These are phyloP conservation scores for Platypus cylindrus DNA, from an alignment of 2,888 invertebrate species.

Conservation along the genomic window DNA sequence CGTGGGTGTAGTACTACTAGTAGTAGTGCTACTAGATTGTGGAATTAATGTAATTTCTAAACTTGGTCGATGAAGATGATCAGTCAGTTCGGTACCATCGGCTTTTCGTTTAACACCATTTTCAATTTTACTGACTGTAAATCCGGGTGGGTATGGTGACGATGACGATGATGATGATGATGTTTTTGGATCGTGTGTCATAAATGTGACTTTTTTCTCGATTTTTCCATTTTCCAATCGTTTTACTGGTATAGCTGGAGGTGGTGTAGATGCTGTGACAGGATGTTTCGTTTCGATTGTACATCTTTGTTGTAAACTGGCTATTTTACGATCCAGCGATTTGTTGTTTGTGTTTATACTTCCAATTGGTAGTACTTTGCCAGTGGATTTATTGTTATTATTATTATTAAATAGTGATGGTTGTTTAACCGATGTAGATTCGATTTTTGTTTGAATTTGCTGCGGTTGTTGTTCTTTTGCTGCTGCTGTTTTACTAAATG, in stretches of 20 bases:
- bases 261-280: no score
- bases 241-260: conserved; percentile 7
- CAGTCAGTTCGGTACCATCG: conserved; percentile 19
- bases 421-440: no score
- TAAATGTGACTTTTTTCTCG: conserved; percentile 18
- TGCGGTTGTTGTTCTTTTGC: no score
- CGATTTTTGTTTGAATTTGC: conserved; percentile 17
- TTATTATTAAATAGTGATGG: no score
- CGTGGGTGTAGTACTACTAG: conserved; percentile 9
- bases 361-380: conserved; percentile 15
- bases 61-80: conserved; percentile 29
- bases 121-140: conserved; percentile 36
- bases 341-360: conserved; percentile 19
- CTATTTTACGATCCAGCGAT: conserved; percentile 24
- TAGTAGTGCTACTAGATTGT: conserved; percentile 20
- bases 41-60: conserved; percentile 33
- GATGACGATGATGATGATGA: conserved; percentile 14
- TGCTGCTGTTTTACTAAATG: conserved; percentile 25
- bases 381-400: no score
- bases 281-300: conserved; percentile 26
- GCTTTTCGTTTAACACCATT: conserved; percentile 29
- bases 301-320: conserved; percentile 27
- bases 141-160: conserved; percentile 26
- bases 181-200: conserved; percentile 15
- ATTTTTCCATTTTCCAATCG: conserved; percentile 5